Evolutionary conservation across 2,888 invertebrate genomes (phyloP), one percentile per base, ranked within the genome.

Genomic region (Alloscopus bannaensis): DNA sequence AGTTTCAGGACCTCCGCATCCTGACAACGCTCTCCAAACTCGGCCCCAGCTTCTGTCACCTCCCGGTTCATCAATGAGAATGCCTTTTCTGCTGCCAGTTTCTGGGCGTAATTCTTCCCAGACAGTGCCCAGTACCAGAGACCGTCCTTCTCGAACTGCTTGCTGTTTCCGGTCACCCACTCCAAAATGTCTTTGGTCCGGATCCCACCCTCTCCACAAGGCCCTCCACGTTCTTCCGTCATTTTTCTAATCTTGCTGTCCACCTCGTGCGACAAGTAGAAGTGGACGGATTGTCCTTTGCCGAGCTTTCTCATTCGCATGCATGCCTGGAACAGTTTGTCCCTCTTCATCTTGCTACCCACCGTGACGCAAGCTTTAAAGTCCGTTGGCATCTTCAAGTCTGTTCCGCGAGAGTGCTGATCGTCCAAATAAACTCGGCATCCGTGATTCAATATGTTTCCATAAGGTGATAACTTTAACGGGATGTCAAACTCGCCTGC

Each of bases 261-360:
- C 0, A 76, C 81, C 40, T 84, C 84, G 18, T 73, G 59, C 0
- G 82, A 79, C 2, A 82, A 78, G 70, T 75, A 83, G 47, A 84
- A 84, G 1, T 40, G 31, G 26, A 83, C 76, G 0, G 79, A 47
- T 22, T 84, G 84, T 1, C 81, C 80, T 31, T 59, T 18, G 0
- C 82, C 83, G 13, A 84, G 62, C 40, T 66, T 73, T 6, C 84
- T 36, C 84, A 84, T 83, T 16, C 84, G 24, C 83, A 83, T 83
- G 22, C 81, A 83, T 2, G 77, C 83, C 31, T 84, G 84, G 22
- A 84, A 81, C 16, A 83, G 29, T 55, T 84, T 84, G 55, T 83
- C 83, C n/a, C 79, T 59, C 13, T 77, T 79, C 6, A 84, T 62
- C 22, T 73, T 71, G 59, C 62, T 65, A 0, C 81, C 84, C 2